phyloP scores from a whole-genome alignment of 2,888 invertebrate species.

The Cyclophora punctaria region DNA sequence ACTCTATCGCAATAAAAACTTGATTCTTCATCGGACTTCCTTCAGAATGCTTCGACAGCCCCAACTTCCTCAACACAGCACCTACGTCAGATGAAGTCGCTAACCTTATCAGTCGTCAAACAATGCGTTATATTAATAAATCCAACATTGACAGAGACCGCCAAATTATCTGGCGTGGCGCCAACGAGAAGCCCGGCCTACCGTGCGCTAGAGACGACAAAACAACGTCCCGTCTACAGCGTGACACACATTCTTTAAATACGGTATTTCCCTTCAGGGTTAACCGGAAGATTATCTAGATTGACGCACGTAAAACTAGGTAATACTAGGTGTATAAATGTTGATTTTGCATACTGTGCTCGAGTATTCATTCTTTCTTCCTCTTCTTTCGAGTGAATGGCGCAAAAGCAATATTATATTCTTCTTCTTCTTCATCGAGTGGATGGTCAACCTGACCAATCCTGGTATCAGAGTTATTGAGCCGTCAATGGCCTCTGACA shows the following conservation, averaged over 20 bases:
- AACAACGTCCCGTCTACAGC: neutral
- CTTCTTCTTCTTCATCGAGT: too few species aligned
- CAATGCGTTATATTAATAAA: conserved; percentile 69
- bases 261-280: neutral
- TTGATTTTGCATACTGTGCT: neutral
- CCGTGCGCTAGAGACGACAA: conserved; percentile 45
- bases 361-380: neutral
- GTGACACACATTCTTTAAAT: neutral
- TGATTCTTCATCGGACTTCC: too few species aligned
- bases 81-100: conserved; percentile 26
- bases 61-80: too few species aligned
- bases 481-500: too few species aligned
- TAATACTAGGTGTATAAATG: neutral
- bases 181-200: conserved; percentile 62
- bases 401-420: too few species aligned
- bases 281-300: neutral
- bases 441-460: too few species aligned
- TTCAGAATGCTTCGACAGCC: too few species aligned
- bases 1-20: neutral
- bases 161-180: conserved; percentile 63
- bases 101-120: conserved; percentile 49
- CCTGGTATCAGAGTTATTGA: too few species aligned
- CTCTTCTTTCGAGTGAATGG: neutral
- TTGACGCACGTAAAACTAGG: neutral
- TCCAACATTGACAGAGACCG: conserved; percentile 75